Conservation (phyloP, 1,140 invertebrate genomes). For the Halesus radiatus region DNA sequence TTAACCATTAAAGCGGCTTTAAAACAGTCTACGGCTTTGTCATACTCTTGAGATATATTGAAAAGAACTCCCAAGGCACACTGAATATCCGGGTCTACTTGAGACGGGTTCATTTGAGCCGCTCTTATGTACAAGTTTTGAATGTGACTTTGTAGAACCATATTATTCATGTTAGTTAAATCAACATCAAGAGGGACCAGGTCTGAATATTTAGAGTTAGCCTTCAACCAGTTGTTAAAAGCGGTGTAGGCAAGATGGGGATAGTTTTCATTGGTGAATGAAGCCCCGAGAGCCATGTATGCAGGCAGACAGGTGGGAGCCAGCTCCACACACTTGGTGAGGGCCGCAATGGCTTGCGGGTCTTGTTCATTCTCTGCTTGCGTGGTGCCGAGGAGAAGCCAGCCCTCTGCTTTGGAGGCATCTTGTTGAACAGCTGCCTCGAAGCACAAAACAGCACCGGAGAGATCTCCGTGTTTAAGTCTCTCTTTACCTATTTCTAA, state of each 20-base stretch:
- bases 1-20: conserved; percentile 87
- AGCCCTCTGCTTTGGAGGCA: conserved; percentile 84
- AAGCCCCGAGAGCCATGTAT: conserved; percentile 91
- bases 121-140: conserved; percentile 89
- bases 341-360: conserved; percentile 88
- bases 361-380: conserved; percentile 92
- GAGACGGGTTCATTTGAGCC: conserved; percentile 81
- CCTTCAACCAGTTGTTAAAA: conserved; percentile 86
- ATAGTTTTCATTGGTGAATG: conserved; percentile 95
- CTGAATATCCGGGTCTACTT: conserved; percentile 95
- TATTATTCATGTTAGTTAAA: conserved; percentile 62
- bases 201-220: conserved; percentile 88
- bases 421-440: conserved; percentile 94
- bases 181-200: conserved; percentile 73
- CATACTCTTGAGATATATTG: conserved; percentile 93
- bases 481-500: conserved; percentile 89
- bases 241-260: conserved; percentile 81
- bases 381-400: conserved; percentile 86
- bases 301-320: conserved; percentile 87
- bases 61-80: conserved; percentile 96
- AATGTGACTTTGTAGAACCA: conserved; percentile 71
- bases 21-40: conserved; percentile 98
- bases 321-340: conserved; percentile 88
- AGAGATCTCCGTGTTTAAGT: conserved; percentile 89
- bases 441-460: conserved; percentile 95